These are phyloP conservation scores for human (Homo sapiens) DNA, from an alignment of 2,113 vertebrate genomes.

Conservation along the genomic window GRCh38 chr3:176932001-176932500, in stretches of 20 bases:
- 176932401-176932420: conserved; percentile 77
- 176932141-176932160: neutral
- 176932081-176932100: neutral
- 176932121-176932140: neutral
- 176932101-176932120: neutral
- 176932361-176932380: conserved; percentile 49
- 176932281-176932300: neutral
- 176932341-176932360: neutral
- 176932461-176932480: conserved; percentile 72
- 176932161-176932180: neutral
- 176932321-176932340: neutral
- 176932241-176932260: neutral
- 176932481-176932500: conserved; percentile 77
- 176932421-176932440: conserved; percentile 75
- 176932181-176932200: neutral
- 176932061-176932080: neutral
- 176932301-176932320: neutral
- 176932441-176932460: conserved; percentile 75
- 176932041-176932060: neutral
- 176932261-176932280: neutral
- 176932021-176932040: neutral
- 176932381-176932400: conserved; percentile 72
- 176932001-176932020: neutral
- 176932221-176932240: neutral
- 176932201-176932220: neutral